Evolutionary conservation across 1,140 invertebrate species (phyloP), one percentile per base, ranked within the genome.

Genomic region (Lordiphosa stackelbergi): DNA sequence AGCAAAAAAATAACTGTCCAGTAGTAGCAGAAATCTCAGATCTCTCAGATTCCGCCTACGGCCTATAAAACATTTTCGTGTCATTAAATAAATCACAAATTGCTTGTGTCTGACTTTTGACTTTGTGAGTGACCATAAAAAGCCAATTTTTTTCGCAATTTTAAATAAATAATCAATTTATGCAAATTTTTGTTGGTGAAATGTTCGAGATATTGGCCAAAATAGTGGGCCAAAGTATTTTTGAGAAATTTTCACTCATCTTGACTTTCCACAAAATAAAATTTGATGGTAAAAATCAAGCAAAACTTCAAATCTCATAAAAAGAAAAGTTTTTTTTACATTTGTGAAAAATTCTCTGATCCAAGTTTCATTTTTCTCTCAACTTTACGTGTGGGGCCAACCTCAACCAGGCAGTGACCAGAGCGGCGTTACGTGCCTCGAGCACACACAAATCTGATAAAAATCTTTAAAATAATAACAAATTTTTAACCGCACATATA

Each of bases 31-130:
- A 35, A 42, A 73, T 58, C 65, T 69, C 5, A 60, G 53, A 74
- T 66, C 49, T 73, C 31, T 24, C 22, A 24, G 9, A 48, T 48
- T 35, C 46, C 46, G 46, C 28, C 46, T 48, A 45, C 42, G 42
- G 65, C 42, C 11, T 48, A 60, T 57, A 54, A 48, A 59, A 68
- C 53, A 79, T 66, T 81, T 79, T 75, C 63, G 56, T 64, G 22
- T 81, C 75, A 79, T 81, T 79, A 83, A 79, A 83, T 79, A 79
- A 68, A 75, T 79, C 65, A 65, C 74, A 73, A 72, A 77, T 71
- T 74, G 54, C 54, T 40, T 60, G 42, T 42, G 53, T 49, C 49
- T 66, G 62, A 45, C 37, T 45, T 54, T 53, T 53, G 34, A 42
- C 61, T 24, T 24, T 24, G 22, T 40, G n/a, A n/a, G 22, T 51